These are phyloP conservation scores for Bilobella aurantiaca DNA, from an alignment of 1,140 invertebrate genomes.

Conservation along the genomic window DNA sequence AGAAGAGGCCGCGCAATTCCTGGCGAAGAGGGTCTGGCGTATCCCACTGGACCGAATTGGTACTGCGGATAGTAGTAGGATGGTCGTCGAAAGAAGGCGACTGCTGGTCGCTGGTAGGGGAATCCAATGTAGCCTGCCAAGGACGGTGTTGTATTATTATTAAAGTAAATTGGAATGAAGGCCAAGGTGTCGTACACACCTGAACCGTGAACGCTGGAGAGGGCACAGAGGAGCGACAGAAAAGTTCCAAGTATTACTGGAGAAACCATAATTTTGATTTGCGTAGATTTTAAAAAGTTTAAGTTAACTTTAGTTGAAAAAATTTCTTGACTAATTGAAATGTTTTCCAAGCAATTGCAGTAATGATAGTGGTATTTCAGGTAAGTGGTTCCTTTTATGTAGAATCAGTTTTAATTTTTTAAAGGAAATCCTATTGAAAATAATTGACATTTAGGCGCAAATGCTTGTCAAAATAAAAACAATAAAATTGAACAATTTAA, in stretches of 20 bases:
- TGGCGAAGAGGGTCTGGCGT: neutral
- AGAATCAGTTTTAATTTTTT: too few relatives aligned
- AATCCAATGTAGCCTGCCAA: neutral
- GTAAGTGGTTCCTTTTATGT: too few relatives aligned
- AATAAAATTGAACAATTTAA: too few relatives aligned
- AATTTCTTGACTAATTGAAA: too few relatives aligned
- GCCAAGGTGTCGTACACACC: neutral
- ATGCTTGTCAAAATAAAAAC: too few relatives aligned
- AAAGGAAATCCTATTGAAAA: too few relatives aligned
- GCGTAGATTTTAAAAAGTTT: too few relatives aligned
- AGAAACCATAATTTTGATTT: neutral
- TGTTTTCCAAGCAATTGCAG: too few relatives aligned
- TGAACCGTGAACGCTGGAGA: neutral
- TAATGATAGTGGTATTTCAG: too few relatives aligned
- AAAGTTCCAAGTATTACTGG: neutral
- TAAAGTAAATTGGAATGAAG: neutral
- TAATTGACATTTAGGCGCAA: too few relatives aligned
- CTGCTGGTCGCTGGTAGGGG: neutral
- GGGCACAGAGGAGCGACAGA: neutral
- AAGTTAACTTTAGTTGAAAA: too few relatives aligned
- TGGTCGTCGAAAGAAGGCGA: neutral
- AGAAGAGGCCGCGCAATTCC: neutral
- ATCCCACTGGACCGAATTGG: neutral
- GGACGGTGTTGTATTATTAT: neutral
- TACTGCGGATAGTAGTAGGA: neutral